Evolutionary conservation across 2,113 vertebrate genomes (phyloP).

Genomic region (Tragelaphus scriptus): DNA sequence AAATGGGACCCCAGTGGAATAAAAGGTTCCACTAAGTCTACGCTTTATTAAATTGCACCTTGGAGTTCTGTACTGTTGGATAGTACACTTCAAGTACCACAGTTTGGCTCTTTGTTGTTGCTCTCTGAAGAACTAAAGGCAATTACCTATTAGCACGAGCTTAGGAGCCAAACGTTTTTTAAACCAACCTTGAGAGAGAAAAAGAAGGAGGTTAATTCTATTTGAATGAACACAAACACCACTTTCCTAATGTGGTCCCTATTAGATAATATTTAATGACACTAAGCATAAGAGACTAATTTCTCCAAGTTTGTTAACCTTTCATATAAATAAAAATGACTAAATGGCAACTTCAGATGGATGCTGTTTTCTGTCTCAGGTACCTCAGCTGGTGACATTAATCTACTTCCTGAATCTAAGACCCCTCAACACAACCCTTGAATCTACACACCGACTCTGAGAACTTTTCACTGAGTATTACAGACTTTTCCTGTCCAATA

Average conservation of each 20-base stretch:
- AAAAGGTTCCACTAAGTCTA: constrained; percentile 33
- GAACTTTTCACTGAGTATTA: not conserved
- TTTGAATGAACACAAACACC: constrained; percentile 16
- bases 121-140: constrained; percentile 17
- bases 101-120: constrained; percentile 26
- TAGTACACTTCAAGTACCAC: not conserved
- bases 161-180: constrained; percentile 31
- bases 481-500: not conserved
- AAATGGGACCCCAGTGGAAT: not conserved
- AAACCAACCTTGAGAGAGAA: constrained; percentile 24
- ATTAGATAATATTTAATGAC: constrained; percentile 1
- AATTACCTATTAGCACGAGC: constrained; percentile 38
- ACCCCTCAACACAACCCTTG: not conserved
- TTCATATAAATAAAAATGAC: not conserved
- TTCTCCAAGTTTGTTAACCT: constrained; percentile 14
- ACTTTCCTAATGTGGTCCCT: not conserved
- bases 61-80: not conserved
- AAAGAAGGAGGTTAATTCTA: not conserved
- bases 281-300: not conserved
- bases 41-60: constrained; percentile 38
- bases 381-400: not conserved
- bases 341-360: not conserved
- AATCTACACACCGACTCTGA: not conserved
- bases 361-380: not conserved
- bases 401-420: not conserved